Evolutionary conservation across 2,888 invertebrate genomes (phyloP).

Genomic region (Glomeris marginata): DNA sequence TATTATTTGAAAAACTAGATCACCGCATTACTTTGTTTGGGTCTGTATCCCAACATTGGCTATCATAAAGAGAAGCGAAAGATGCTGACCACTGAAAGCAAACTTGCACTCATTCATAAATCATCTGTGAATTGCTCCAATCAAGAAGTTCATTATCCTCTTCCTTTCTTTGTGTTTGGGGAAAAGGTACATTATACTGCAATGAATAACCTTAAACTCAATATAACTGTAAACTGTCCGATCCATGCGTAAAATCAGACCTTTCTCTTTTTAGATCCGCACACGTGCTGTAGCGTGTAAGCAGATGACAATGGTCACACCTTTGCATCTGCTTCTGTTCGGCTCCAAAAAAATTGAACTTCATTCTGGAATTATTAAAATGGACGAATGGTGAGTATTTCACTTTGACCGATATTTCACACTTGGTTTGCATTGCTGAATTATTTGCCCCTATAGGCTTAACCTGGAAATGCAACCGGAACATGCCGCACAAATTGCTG

Average conservation of each 20-base stretch:
- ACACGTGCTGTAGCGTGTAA: slow-evolving; percentile 92
- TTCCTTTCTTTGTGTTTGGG: slow-evolving; percentile 93
- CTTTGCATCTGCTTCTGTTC: slow-evolving; percentile 80
- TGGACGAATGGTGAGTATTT: slow-evolving; percentile 67
- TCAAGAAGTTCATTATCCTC: slow-evolving; percentile 66
- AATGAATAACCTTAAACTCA: too few species aligned
- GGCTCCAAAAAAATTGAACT: slow-evolving; percentile 77
- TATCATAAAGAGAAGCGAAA: slow-evolving; percentile 89
- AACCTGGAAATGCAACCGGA: slow-evolving; percentile 68
- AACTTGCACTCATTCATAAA: slow-evolving; percentile 87
- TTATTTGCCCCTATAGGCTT: too few species aligned
- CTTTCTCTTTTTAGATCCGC: slow-evolving; percentile 44
- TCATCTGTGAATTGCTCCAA: slow-evolving; percentile 90
- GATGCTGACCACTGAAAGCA: slow-evolving; percentile 87
- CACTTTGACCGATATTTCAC: slow-evolving; percentile 7
- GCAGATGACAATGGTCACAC: slow-evolving; percentile 90
- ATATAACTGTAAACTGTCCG: background rate
- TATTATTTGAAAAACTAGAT: slow-evolving; percentile 28
- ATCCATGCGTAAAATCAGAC: background rate
- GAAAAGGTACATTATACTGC: slow-evolving; percentile 55
- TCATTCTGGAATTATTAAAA: slow-evolving; percentile 51
- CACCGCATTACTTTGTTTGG: slow-evolving; percentile 71
- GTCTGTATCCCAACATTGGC: slow-evolving; percentile 93
- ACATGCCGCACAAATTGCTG: slow-evolving; percentile 64
- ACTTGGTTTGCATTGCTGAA: too few species aligned